Percentiles rank a stretch among this genome's conserved stretches.
Conservation (phyloP, 2,888 invertebrate species). For the Nymphalis polychloros region DNA sequence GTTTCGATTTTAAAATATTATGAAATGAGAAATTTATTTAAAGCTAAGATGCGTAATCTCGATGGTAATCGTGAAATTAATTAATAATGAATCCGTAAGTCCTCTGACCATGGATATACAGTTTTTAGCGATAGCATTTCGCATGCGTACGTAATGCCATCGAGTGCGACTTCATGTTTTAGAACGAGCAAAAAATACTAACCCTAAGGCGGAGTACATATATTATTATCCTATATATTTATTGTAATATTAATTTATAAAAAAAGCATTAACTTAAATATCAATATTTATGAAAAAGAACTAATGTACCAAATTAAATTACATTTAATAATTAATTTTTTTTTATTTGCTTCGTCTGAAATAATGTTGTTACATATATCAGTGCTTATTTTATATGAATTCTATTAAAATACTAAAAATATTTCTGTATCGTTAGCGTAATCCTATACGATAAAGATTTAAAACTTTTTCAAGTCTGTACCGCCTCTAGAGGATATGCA, state of each 20-base stretch:
- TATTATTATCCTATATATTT: neutral
- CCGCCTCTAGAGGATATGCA: conserved; percentile 1
- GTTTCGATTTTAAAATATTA: no score
- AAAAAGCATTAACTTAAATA: no score
- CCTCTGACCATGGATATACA: conserved; percentile 34
- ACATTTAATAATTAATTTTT: neutral
- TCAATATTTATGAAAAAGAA: no score
- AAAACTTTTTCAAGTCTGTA: neutral
- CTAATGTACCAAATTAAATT: no score
- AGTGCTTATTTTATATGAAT: no score
- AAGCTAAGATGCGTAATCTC: no score
- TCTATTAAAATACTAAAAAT: no score
- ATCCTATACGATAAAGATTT: no score
- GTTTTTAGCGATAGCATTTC: conserved; percentile 47
- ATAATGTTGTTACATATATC: no score
- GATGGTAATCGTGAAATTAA: neutral
- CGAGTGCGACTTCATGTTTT: conserved; percentile 47
- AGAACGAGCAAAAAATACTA: conserved; percentile 19
- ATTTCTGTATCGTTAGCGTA: no score
- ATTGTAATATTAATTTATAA: neutral
- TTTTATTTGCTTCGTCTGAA: no score
- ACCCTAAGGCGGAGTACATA: conserved; percentile 12
- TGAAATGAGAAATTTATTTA: no score
- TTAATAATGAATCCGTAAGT: conserved; percentile 13
- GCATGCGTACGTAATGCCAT: conserved; percentile 42